Base-by-base conservation (phyloP, 2,113 vertebrate species). In the Oryzias curvinotus region DNA sequence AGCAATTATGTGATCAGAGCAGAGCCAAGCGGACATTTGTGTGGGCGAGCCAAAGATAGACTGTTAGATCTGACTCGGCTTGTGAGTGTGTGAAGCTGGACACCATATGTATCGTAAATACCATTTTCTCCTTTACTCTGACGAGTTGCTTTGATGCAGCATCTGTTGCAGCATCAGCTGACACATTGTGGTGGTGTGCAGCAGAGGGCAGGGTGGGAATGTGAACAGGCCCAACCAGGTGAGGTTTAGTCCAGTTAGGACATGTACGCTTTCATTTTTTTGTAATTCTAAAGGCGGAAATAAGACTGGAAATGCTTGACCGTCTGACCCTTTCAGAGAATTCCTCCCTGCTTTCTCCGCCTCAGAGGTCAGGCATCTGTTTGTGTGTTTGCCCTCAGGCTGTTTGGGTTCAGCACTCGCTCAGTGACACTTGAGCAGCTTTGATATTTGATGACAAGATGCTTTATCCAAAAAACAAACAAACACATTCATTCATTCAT, bases 1-100 rank as follows among this genome's bases (percentile, higher is more conserved):
- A 73, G 81, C 79, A 88, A 87, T 89, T 87, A 86, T 86, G 74
- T 75, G 85, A 86, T 87, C 83, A 89, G 77, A 85, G 84, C 68
- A 69, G 70, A 87, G 84, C 85, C 84, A 84, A 88, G 75, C 81
- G 77, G 73, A 85, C 81, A 77, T 87, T 84, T 82, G 83, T 68
- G 86, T 85, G 82, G 83, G 88, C 72, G 81, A 74, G 45, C 71
- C 81, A 77, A 80, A 83, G 84, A 83, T 79, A 77, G 75, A 25
- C 70, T 77, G 59, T 71, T 78, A 78, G 78, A 86, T 77, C 53
- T 68, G 61, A 12, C 36, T 49, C 42, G 62, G 50, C 52, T 50
- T 77, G 16, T 71, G 56, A n/a, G n/a, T 59, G 52, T 51, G 44
- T 56, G 63, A 65, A 42, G 44, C 65, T 53, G 76, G 81, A 85